Evolutionary conservation across 1,140 invertebrate genomes (phyloP).

Genomic region (Drosophila burlai): DNA sequence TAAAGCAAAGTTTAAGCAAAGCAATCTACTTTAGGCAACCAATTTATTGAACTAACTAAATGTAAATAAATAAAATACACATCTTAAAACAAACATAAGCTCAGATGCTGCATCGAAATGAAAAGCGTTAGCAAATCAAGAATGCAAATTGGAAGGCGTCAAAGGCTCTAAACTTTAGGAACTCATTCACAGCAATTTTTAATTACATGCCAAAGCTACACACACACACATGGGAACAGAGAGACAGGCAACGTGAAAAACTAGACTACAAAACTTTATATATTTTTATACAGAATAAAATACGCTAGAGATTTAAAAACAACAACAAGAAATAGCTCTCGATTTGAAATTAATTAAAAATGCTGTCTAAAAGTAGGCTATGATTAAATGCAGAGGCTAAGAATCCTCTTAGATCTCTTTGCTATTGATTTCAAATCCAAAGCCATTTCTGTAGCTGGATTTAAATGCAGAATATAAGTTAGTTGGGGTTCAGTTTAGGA

Average conservation of each 20-base stretch:
- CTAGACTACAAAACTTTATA: conserved; percentile 11
- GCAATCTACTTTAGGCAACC: not conserved
- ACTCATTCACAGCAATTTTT: conserved; percentile 10
- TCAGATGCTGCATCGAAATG: not conserved
- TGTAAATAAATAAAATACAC: not conserved
- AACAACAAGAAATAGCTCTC: not conserved
- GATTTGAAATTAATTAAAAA: not conserved
- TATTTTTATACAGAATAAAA: not conserved
- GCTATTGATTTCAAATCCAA: too few species aligned
- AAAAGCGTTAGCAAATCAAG: conserved; percentile 2
- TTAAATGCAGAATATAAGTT: not conserved
- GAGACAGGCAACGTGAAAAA: conserved; percentile 2
- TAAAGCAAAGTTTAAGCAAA: not conserved
- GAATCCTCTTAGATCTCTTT: not conserved
- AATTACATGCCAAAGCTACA: conserved; percentile 46
- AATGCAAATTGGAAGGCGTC: conserved; percentile 14
- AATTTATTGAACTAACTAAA: not conserved
- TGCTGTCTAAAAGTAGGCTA: not conserved
- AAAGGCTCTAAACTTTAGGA: not conserved
- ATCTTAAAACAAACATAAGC: not conserved
- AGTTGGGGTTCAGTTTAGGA: not conserved
- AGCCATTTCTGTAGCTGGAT: too few species aligned
- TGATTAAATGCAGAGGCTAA: not conserved
- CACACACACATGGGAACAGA: conserved; percentile 22
- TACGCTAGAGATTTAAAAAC: not conserved